Base-by-base conservation (phyloP, 2,888 invertebrate species). In the Axea sp. region DNA sequence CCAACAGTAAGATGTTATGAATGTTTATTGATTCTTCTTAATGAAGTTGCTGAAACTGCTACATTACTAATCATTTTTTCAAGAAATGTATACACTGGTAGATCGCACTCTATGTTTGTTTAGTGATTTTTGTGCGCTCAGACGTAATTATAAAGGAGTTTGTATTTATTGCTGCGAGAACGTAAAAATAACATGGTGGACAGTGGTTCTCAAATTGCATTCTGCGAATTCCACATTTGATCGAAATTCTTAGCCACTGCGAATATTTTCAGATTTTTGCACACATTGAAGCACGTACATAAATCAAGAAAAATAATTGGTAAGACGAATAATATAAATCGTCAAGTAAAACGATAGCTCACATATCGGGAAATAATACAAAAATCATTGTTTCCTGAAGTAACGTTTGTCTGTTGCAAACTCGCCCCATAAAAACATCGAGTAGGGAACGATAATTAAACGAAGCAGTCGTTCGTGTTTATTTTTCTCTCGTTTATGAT, bases 401-500 rank as follows among this genome's bases (percentile, higher is more conserved):
- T 19, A 49, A 24, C 30, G 22, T 51, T 53, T 60, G 51, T 60
- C 62, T 37, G 55, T 55, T 39, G 28, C 62, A 43, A 71, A 71
- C 45, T 51, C 15, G 35, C 15, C 31, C 30, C 33, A 51, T 55
- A 51, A 57, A 71, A 57, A 60, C 71, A 53, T 30, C 30, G 51
- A 30, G 57, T 47, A 26, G 37, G 43, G 17, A 33, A 24, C 33
- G 57, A 64, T 72, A 65, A 65, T 72, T 65, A 65, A 57, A 53
- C 59, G 51, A 26, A 59, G 33, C 8, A 17, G 15, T 14, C 11
- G 33, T n/a, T 39, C 43, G 49, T 35, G 72, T 57, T 45, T 43
- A 65, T 65, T 72, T 65, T 59, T 45, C 72, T 43, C 53, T 59
- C 51, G 31, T 72, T 72, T 65, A 26, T 57, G 57, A 57, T 51